These are phyloP conservation scores for Anolis apletophallus DNA, from an alignment of 2,797 vertebrate genomes.

Conservation along the genomic window DNA sequence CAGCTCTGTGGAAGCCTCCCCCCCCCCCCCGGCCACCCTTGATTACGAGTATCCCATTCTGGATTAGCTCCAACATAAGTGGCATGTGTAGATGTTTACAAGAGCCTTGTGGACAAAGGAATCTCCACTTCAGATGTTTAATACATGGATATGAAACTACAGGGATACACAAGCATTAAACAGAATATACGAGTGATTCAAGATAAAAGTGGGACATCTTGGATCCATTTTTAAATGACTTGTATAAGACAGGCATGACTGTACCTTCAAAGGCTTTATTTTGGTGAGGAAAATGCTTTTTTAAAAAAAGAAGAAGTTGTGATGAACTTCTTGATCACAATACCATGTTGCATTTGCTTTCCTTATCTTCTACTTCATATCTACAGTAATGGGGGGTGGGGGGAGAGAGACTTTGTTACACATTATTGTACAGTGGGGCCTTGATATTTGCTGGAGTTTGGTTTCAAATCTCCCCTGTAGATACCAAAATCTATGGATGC, in stretches of 20 bases:
- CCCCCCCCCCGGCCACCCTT: too few species aligned
- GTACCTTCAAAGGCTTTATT: background rate
- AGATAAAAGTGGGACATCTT: background rate
- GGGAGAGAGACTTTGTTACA: slow-evolving; percentile 32
- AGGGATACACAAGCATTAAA: background rate
- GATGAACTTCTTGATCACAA: slow-evolving; percentile 54
- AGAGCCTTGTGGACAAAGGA: background rate
- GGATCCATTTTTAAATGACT: slow-evolving; percentile 25
- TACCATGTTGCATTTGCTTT: slow-evolving; percentile 54
- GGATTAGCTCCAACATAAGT: too few species aligned
- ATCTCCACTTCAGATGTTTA: background rate
- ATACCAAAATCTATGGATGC: too few species aligned
- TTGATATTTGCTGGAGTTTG: too few species aligned
- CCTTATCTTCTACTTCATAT: slow-evolving; percentile 40
- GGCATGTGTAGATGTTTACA: too few species aligned
- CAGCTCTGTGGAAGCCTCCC: too few species aligned
- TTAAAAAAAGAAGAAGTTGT: slow-evolving; percentile 52
- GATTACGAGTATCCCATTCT: too few species aligned
- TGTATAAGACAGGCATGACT: slow-evolving; percentile 35
- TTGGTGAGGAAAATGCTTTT: slow-evolving; percentile 49
- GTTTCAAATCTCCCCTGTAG: too few species aligned
- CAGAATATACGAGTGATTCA: background rate
- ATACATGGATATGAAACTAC: background rate
- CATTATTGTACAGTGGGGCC: background rate
- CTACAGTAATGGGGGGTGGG: too few species aligned